Percentiles rank a stretch among this genome's conserved stretches.
These are phyloP conservation scores for Mesorhabditis belari DNA, from an alignment of 2,888 invertebrate genomes.

Conservation along the genomic window DNA sequence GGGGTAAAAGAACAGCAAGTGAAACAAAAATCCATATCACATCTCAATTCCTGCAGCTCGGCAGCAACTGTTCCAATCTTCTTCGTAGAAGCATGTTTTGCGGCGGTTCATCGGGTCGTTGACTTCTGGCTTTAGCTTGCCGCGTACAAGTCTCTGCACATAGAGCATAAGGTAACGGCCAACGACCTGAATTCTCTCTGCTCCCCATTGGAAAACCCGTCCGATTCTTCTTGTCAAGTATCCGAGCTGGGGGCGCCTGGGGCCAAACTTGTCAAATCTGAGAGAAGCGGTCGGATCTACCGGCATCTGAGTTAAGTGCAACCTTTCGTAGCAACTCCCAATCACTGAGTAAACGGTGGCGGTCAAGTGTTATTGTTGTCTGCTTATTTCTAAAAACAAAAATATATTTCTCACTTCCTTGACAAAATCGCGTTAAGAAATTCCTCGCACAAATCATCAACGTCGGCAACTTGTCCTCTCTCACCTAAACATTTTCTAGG, in stretches of 20 bases:
- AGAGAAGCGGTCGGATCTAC: conserved; percentile 6
- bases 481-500: conserved; percentile 16
- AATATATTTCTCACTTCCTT: conserved; percentile 9
- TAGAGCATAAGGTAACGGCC: conserved; percentile 43
- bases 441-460: conserved; percentile 33
- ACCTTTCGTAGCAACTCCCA: conserved; percentile 11
- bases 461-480: conserved; percentile 16
- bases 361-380: background rate
- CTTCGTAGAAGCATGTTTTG: background rate
- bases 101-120: conserved; percentile 7
- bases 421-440: conserved; percentile 25
- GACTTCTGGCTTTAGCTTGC: conserved; percentile 34
- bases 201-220: background rate
- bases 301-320: background rate
- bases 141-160: conserved; percentile 41
- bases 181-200: conserved; percentile 8
- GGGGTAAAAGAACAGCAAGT: too few species aligned
- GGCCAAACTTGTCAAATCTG: conserved; percentile 18
- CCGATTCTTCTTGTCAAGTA: conserved; percentile 28
- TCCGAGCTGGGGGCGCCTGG: conserved; percentile 31
- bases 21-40: too few species aligned
- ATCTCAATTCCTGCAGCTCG: too few species aligned
- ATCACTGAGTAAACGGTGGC: conserved; percentile 17
- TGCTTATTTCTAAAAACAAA: background rate
- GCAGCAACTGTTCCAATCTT: too few species aligned